Evolutionary conservation across 1,140 invertebrate species (phyloP).

Genomic region (Micrasema longulum): DNA sequence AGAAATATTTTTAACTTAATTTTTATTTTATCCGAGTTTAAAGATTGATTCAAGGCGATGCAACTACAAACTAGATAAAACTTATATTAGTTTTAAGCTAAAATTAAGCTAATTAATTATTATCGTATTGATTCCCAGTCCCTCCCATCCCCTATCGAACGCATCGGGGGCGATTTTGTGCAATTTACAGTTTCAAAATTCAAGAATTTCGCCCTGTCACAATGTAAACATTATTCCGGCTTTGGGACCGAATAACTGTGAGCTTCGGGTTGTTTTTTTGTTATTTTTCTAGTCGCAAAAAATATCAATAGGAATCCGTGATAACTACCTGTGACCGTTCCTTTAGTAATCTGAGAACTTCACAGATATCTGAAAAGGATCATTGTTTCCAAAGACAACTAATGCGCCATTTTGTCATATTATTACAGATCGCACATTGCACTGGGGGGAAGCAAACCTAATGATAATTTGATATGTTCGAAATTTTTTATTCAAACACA

Average conservation of each 20-base stretch:
- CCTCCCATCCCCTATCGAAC: constrained; percentile 34
- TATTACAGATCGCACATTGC: neutral
- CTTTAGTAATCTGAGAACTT: constrained; percentile 47
- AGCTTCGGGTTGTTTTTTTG: constrained; percentile 45
- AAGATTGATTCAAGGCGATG: no score
- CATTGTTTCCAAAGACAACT: constrained; percentile 15
- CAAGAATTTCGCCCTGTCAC: constrained; percentile 51
- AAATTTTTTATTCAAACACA: no score
- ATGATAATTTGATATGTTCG: no score
- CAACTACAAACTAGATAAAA: no score
- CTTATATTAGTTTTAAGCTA: no score
- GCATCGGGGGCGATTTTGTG: constrained; percentile 39
- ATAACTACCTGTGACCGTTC: constrained; percentile 52
- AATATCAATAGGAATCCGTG: constrained; percentile 51
- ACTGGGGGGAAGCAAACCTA: no score
- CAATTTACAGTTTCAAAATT: constrained; percentile 55
- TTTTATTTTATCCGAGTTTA: no score
- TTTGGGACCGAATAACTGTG: constrained; percentile 47
- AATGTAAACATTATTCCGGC: constrained; percentile 50
- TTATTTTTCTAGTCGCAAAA: constrained; percentile 45
- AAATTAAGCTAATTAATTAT: no score
- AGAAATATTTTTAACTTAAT: no score
- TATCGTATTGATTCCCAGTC: neutral
- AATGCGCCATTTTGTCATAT: constrained; percentile 3
- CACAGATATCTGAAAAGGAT: constrained; percentile 14